Conservation (phyloP, 2,797 vertebrate genomes). For the Clangula hyemalis region DNA sequence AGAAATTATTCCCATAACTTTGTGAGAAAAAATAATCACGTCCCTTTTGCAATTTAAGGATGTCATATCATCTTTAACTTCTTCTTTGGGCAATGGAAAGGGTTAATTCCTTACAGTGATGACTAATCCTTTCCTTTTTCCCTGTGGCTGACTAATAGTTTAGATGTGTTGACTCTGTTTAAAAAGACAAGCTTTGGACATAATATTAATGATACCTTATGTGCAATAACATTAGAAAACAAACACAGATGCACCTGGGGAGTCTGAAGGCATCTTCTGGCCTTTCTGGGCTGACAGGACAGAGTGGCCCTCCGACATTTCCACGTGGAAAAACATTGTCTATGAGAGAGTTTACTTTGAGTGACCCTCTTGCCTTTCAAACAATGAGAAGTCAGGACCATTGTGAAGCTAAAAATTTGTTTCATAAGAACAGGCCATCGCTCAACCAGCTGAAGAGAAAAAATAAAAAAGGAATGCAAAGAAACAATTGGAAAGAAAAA, state of each 20-base stretch:
- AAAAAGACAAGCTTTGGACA: conserved; percentile 40
- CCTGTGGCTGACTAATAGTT: conserved; percentile 31
- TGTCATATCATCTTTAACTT: neutral
- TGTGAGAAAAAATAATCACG: neutral
- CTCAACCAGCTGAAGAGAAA: neutral
- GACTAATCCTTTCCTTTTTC: conserved; percentile 45
- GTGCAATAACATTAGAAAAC: conserved; percentile 41
- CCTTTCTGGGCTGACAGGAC: conserved; percentile 20
- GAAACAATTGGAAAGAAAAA: conserved; percentile 41
- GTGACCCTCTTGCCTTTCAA: conserved; percentile 54
- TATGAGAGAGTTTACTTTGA: conserved; percentile 51
- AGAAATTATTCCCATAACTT: neutral
- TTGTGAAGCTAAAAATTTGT: conserved; percentile 6
- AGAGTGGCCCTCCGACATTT: conserved; percentile 25
- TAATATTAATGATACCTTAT: conserved; percentile 45
- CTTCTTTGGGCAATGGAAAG: conserved; percentile 16
- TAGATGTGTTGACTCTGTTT: conserved; percentile 19
- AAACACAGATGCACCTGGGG: conserved; percentile 53
- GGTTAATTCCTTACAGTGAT: conserved; percentile 52
- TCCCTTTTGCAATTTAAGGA: neutral
- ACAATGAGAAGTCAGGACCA: conserved; percentile 47
- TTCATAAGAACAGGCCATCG: neutral
- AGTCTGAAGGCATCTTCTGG: conserved; percentile 56
- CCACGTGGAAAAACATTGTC: conserved; percentile 38
- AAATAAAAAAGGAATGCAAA: neutral